A percentile compares a stretch with the other conserved stretches of the same genome.
phyloP scores from a whole-genome alignment of 2,113 vertebrate genomes.

The Rafetus swinhoei region DNA sequence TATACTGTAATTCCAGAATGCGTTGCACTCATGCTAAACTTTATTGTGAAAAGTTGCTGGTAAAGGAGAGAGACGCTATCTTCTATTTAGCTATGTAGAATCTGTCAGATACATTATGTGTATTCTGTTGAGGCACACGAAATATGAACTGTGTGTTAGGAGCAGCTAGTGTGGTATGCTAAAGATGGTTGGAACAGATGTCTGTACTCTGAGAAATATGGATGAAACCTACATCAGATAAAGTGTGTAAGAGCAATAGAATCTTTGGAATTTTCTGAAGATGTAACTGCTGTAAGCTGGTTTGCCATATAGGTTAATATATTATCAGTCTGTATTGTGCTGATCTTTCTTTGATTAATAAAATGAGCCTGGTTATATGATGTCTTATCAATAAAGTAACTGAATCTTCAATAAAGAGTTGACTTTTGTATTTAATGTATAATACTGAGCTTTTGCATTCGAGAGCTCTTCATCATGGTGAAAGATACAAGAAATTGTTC shows the following conservation, averaged over 20 bases:
- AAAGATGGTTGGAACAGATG: background rate
- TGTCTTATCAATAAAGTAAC: background rate
- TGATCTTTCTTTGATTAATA: background rate
- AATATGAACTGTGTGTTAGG: background rate
- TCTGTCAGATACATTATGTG: no score
- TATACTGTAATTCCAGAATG: background rate
- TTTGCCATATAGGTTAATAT: background rate
- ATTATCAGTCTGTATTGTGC: background rate
- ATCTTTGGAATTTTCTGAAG: background rate
- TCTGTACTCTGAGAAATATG: background rate
- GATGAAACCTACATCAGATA: background rate
- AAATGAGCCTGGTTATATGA: background rate
- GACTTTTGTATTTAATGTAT: background rate
- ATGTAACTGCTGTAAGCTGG: background rate
- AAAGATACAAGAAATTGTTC: background rate
- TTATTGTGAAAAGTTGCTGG: background rate
- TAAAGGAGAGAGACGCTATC: background rate
- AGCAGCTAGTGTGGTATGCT: background rate
- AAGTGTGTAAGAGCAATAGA: background rate
- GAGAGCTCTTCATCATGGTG: background rate
- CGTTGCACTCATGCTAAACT: background rate
- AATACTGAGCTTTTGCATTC: background rate
- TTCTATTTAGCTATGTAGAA: no score
- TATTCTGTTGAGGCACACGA: background rate
- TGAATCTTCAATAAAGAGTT: background rate